A percentile compares a stretch with the other conserved stretches of the same genome.
These are phyloP conservation scores for Catharus bicknelli DNA, from an alignment of 2,113 vertebrate species.

Conservation along the genomic window DNA sequence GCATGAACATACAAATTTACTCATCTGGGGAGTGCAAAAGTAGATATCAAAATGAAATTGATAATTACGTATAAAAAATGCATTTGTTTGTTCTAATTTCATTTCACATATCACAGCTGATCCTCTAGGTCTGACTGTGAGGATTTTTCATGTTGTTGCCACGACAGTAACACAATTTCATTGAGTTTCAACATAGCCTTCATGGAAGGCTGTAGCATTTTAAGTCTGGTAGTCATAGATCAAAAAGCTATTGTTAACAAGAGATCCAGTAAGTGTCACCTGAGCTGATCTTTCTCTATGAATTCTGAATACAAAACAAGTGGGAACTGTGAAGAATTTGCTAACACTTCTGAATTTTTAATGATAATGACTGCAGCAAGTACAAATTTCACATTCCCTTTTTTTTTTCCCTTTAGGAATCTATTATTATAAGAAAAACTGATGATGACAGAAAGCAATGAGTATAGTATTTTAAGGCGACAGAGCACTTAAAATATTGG, in stretches of 20 bases:
- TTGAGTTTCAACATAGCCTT: not conserved
- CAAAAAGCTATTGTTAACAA: not conserved
- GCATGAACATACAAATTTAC: not conserved
- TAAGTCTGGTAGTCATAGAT: not conserved
- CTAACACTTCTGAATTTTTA: slow-evolving; percentile 1
- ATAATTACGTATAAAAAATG: not conserved
- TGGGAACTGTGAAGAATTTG: not conserved
- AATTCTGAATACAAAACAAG: not conserved
- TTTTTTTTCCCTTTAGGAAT: not conserved
- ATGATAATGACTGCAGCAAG: not conserved
- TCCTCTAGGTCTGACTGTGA: not conserved
- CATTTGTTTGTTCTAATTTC: not conserved
- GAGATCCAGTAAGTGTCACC: not conserved
- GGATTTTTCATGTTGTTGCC: not conserved
- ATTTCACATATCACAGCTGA: not conserved
- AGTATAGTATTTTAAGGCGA: not conserved
- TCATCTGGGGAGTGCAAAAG: not conserved
- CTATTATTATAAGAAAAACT: not conserved
- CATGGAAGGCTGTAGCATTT: not conserved
- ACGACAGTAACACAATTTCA: not conserved
- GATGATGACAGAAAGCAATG: not conserved
- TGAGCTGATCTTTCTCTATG: not conserved
- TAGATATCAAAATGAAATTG: not conserved
- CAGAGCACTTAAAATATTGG: not conserved
- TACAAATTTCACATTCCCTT: not conserved